These are phyloP conservation scores for Vanessa tameamea DNA, from an alignment of 1,140 invertebrate genomes.

Conservation along the genomic window DNA sequence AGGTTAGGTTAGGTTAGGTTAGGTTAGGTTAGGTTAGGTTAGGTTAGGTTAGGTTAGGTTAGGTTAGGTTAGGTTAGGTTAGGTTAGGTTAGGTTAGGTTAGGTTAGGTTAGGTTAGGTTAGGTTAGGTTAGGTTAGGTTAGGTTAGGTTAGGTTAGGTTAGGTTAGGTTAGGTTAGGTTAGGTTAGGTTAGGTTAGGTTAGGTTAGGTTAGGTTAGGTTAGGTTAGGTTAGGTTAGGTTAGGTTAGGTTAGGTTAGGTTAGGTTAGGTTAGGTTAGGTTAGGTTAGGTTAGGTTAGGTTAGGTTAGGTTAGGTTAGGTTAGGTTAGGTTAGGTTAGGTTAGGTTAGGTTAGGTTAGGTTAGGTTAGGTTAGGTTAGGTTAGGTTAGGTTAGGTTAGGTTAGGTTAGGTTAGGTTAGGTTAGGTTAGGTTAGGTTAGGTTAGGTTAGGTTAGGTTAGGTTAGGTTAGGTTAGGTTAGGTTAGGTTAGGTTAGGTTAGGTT, in stretches of 20 bases:
- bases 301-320: constrained; percentile 43
- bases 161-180: constrained; percentile 49
- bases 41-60: too few relatives aligned
- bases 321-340: constrained; percentile 47
- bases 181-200: constrained; percentile 47
- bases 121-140: constrained; percentile 48
- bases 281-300: constrained; percentile 47
- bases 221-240: constrained; percentile 44
- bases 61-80: constrained; percentile 21
- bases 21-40: too few relatives aligned
- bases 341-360: constrained; percentile 47
- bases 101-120: constrained; percentile 36
- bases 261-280: constrained; percentile 48
- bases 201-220: constrained; percentile 44
- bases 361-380: constrained; percentile 37
- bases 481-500: constrained; percentile 23
- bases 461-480: constrained; percentile 45
- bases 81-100: background rate
- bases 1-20: too few relatives aligned
- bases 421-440: constrained; percentile 7
- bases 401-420: constrained; percentile 22
- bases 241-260: constrained; percentile 45
- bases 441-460: constrained; percentile 32
- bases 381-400: constrained; percentile 23
- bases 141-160: constrained; percentile 47